phyloP scores from a whole-genome alignment of 2,113 vertebrate species.

The Bettongia penicillata region DNA sequence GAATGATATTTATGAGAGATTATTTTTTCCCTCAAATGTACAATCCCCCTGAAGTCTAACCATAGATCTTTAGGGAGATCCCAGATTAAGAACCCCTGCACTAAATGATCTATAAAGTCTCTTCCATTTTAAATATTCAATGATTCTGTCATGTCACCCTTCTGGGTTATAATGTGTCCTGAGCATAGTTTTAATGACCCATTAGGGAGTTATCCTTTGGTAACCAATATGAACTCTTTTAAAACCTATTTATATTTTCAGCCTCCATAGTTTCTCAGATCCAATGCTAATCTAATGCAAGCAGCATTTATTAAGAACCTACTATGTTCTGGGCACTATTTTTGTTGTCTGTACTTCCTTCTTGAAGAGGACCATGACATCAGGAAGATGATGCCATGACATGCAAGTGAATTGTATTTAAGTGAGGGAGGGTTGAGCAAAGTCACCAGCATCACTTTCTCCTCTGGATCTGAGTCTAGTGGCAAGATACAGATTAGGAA shows the following conservation, averaged over 20 bases:
- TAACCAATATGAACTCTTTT: slow-evolving; percentile 48
- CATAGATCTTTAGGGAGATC: neutral
- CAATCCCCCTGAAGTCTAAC: neutral
- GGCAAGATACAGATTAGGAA: too few species aligned
- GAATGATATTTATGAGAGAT: neutral
- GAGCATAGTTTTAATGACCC: slow-evolving; percentile 25
- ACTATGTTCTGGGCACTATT: neutral
- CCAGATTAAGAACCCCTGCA: neutral
- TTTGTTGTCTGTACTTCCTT: too few species aligned
- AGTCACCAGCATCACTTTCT: too few species aligned
- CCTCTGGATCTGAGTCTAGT: too few species aligned
- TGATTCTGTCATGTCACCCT: slow-evolving; percentile 5
- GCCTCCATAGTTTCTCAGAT: neutral
- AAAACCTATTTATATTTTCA: slow-evolving; percentile 54
- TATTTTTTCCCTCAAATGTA: neutral
- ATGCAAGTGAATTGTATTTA: too few species aligned
- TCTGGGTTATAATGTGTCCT: slow-evolving; percentile 44
- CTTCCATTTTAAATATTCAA: neutral
- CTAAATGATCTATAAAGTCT: neutral
- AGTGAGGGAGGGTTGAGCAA: too few species aligned
- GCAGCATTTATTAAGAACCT: neutral
- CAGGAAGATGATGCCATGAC: too few species aligned
- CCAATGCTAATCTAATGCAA: neutral
- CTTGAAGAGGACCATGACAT: too few species aligned
- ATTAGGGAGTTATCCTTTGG: slow-evolving; percentile 48